Evolutionary conservation across 2,797 vertebrate genomes (phyloP), one percentile per base, ranked within the genome.

Genomic region (Ficedula albicollis): DNA sequence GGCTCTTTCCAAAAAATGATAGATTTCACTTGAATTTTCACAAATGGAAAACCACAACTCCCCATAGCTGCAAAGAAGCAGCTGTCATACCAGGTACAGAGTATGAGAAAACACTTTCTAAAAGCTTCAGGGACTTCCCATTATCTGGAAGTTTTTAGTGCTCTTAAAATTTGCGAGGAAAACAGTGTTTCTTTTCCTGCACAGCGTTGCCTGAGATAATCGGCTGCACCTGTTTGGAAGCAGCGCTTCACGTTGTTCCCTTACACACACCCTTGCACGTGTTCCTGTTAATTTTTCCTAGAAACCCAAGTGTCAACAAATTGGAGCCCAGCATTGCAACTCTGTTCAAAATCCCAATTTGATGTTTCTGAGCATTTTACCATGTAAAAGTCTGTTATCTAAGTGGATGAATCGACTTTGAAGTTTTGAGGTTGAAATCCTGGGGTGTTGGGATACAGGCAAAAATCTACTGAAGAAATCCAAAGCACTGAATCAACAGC

Each of bases 91-190:
- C 89, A 97, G 95, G 96, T 97, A 97, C 1, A 4, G 90, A 95
- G 93, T 96, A 97, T 96, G 96, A 97, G 94, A 97, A 98, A 97
- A 97, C 96, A 96, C 91, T 97, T 98, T 96, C 94, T 89, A 97
- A 97, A 97, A 93, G 94, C 90, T 96, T 97, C 78, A 95, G 96
- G 95, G 96, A 97, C 89, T 97, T 98, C 92, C 87, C 91, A 97
- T 97, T 98, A 98, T 97, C 95, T 97, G 96, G 95, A 97, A 97
- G 49, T 90, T 97, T 97, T 96, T 96, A 98, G 92, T 92, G 90
- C 94, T 96, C 95, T 97, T 97, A 96, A 95, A 96, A 97, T 96
- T 96, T 86, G 81, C 18, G 49, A 95, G 97, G 95, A 97, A 97
- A 97, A 94, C 93, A 49, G 62, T 1, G 0, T n/a, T n/a, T 63